Evolutionary conservation across 2,888 invertebrate genomes (phyloP).

Genomic region (Philopedon plagiatum): DNA sequence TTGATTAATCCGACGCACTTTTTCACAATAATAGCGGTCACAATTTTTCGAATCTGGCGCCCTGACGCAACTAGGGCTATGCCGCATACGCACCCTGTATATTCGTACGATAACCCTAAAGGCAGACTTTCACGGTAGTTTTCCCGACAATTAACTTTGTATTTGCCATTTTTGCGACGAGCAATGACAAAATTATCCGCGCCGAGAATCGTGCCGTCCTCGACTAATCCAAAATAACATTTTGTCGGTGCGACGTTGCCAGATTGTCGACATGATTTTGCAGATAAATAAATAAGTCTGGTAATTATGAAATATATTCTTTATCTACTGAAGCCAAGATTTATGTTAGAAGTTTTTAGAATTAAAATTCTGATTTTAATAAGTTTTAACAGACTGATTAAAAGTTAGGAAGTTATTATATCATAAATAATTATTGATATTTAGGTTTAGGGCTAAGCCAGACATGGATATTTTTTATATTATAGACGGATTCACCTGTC

Average conservation of each 20-base stretch:
- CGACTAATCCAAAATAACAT: slow-evolving; percentile 50
- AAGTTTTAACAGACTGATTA: too few relatives aligned
- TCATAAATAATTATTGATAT: too few relatives aligned
- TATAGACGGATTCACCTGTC: too few relatives aligned
- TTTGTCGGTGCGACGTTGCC: slow-evolving; percentile 42
- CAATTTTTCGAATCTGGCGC: slow-evolving; percentile 37
- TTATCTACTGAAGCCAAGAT: not conserved
- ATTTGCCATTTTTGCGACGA: slow-evolving; percentile 41
- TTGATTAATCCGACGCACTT: slow-evolving; percentile 20
- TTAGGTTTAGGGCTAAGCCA: too few relatives aligned
- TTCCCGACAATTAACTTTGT: slow-evolving; percentile 25
- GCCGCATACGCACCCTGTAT: slow-evolving; percentile 21
- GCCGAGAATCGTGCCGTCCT: slow-evolving; percentile 46
- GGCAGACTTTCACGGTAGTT: slow-evolving; percentile 14
- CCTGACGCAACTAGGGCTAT: not conserved
- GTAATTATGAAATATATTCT: not conserved
- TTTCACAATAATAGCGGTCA: not conserved
- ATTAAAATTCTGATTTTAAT: too few relatives aligned
- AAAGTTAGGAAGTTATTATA: too few relatives aligned
- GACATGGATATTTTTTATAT: too few relatives aligned
- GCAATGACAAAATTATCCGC: slow-evolving; percentile 45
- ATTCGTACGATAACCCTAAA: slow-evolving; percentile 25
- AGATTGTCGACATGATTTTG: slow-evolving; percentile 1
- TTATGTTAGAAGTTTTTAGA: too few relatives aligned
- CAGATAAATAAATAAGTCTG: slow-evolving; percentile 7